These are phyloP conservation scores for Ageneiosus marmoratus DNA, from an alignment of 2,113 vertebrate species.

Conservation along the genomic window DNA sequence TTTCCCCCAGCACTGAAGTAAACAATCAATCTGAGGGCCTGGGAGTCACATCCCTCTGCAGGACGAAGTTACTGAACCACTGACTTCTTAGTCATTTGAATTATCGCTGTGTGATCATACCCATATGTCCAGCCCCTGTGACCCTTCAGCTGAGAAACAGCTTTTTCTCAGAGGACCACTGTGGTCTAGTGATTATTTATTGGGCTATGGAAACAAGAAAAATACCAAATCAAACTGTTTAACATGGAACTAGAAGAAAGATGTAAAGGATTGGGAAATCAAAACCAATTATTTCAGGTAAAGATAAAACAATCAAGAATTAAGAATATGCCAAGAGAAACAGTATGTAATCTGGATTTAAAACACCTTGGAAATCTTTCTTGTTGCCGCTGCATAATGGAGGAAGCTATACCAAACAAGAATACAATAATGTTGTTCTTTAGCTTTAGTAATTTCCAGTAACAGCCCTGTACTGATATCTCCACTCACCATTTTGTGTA, in stretches of 20 bases:
- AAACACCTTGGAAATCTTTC: neutral
- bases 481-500: neutral
- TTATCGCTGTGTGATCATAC: slow-evolving; percentile 54
- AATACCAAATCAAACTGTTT: slow-evolving; percentile 3
- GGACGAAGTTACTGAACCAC: slow-evolving; percentile 56
- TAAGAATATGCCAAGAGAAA: neutral
- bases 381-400: neutral
- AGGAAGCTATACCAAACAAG: neutral
- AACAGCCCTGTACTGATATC: neutral
- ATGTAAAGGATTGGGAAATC: neutral
- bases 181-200: slow-evolving; percentile 20
- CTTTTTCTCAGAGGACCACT: slow-evolving; percentile 25
- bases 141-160: slow-evolving; percentile 40
- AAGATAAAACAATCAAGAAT: neutral
- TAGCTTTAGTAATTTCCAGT: slow-evolving; percentile 13
- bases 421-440: neutral
- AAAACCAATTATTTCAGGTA: neutral
- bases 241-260: neutral
- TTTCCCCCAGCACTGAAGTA: slow-evolving; percentile 46
- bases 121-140: slow-evolving; percentile 31
- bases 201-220: neutral
- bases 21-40: slow-evolving; percentile 56
- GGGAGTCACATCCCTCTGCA: slow-evolving; percentile 45
- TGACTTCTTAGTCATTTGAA: slow-evolving; percentile 56
- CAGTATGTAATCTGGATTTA: neutral